Evolutionary conservation across 2,797 vertebrate species (phyloP).

Genomic region (Columba guinea): DNA sequence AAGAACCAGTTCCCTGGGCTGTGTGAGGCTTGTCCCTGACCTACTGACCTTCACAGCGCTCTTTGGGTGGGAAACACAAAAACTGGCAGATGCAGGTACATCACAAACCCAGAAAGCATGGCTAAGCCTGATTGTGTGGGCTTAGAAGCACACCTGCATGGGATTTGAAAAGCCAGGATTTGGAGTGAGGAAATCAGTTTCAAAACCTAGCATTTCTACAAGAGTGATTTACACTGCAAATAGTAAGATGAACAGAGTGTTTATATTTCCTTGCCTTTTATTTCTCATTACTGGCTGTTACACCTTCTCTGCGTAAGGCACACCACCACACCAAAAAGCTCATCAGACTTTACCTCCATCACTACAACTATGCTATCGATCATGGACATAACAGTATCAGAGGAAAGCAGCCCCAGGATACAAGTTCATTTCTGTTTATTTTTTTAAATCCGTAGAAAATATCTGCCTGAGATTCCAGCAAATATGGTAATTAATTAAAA

Average conservation of each 20-base stretch:
- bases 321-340: not conserved
- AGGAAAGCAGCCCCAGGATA: not conserved
- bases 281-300: not conserved
- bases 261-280: not conserved
- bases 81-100: not conserved
- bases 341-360: not conserved
- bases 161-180: not conserved
- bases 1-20: not conserved
- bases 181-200: not conserved
- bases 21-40: not conserved
- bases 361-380: not conserved
- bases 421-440: not conserved
- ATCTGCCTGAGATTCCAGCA: not conserved
- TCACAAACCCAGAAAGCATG: not conserved
- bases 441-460: not conserved
- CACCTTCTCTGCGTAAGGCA: not conserved
- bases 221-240: not conserved
- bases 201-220: not conserved
- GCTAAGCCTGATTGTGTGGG: not conserved
- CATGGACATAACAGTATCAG: not conserved
- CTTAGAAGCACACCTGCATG: not conserved
- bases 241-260: not conserved
- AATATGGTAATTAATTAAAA: not conserved
- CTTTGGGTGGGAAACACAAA: not conserved
- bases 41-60: not conserved